phyloP scores from a whole-genome alignment of 2,888 invertebrate species.

The Torymus tubicola region DNA sequence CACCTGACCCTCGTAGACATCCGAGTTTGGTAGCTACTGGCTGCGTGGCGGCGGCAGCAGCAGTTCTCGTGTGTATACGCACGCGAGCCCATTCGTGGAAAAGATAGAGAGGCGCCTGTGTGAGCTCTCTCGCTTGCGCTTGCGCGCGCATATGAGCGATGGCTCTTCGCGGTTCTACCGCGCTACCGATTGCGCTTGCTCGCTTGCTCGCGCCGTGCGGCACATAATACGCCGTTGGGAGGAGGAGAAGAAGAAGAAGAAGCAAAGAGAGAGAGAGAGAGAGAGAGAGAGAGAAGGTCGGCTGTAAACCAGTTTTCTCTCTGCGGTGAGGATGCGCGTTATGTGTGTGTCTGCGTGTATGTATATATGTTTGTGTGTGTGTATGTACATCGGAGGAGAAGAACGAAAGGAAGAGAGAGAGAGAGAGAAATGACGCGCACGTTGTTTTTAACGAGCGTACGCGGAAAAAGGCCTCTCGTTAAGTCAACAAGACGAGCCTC shows the following conservation, averaged over 20 bases:
- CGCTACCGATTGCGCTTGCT: slow-evolving; percentile 48
- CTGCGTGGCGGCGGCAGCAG: neutral
- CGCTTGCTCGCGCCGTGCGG: slow-evolving; percentile 15
- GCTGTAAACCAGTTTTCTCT: slow-evolving; percentile 55
- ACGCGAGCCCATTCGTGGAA: slow-evolving; percentile 42
- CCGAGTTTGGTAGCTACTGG: slow-evolving; percentile 40
- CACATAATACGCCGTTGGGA: slow-evolving; percentile 22
- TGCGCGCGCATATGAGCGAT: slow-evolving; percentile 50
- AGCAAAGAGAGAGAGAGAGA: slow-evolving; percentile 20
- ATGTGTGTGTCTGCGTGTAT: neutral
- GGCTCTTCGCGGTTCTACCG: slow-evolving; percentile 39
- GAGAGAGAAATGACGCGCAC: slow-evolving; percentile 55
- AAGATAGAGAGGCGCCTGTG: slow-evolving; percentile 47
- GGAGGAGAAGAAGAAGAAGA: neutral
- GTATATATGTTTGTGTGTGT: no score
- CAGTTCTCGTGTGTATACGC: neutral
- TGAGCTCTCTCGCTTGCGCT: neutral
- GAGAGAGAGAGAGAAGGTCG: slow-evolving; percentile 14
- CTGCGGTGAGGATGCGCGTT: slow-evolving; percentile 27
- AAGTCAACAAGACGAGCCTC: slow-evolving; percentile 58
- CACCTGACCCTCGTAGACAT: slow-evolving; percentile 22
- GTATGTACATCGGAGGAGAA: neutral
- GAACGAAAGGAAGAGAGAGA: neutral
- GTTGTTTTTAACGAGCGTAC: slow-evolving; percentile 59
- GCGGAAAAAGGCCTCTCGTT: slow-evolving; percentile 60